Base-by-base conservation (phyloP, 1,140 invertebrate genomes). In the Geopemphigus sp. region DNA sequence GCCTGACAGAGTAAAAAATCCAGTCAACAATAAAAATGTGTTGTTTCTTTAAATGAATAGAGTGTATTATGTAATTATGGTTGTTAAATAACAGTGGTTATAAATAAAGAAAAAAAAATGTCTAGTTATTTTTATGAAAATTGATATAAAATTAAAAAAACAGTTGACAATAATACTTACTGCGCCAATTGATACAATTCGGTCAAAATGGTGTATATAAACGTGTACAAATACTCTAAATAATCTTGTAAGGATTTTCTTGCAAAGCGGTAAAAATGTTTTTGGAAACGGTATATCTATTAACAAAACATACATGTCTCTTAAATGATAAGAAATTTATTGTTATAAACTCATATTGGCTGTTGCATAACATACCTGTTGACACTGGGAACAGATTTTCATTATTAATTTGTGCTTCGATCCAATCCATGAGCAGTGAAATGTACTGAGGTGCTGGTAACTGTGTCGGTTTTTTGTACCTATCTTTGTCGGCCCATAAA, bases 161-260 rank as follows among this genome's bases (percentile, higher is more conserved):
- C 32, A 39, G 32, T 39, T 39, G 19, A 32, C 1, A 80, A 39
- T 74, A 74, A 22, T 81, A 89, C 88, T 92, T 89, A 96, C 94
- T 54, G 95, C 95, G 84, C 94, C 93, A 83, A 97, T 93, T 32
- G 91, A 89, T 47, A 95, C 90, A 81, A 97, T 90, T 84, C 94
- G 89, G 85, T 97, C 95, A 88, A 97, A 97, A 86, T 98, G 95
- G 87, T 98, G 95, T 82, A 98, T 97, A 84, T 97, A 98, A n/a
- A 97, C 94, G 87, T 97, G 95, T 1, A 97, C 95, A 87, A 97
- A 97, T 1, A 97, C 95, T 83, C 95, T 87, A 85, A 96, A 97
- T n/a, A 97, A 86, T 80, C 95, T 87, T 0, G 95, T 95, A 63
- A 97, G 86, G 82, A 97, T 96, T 87, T 97, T 97, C 83, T 94